Evolutionary conservation across 2,888 invertebrate genomes (phyloP), one percentile per base, ranked within the genome.

Genomic region (Tetheella fluctuosa): DNA sequence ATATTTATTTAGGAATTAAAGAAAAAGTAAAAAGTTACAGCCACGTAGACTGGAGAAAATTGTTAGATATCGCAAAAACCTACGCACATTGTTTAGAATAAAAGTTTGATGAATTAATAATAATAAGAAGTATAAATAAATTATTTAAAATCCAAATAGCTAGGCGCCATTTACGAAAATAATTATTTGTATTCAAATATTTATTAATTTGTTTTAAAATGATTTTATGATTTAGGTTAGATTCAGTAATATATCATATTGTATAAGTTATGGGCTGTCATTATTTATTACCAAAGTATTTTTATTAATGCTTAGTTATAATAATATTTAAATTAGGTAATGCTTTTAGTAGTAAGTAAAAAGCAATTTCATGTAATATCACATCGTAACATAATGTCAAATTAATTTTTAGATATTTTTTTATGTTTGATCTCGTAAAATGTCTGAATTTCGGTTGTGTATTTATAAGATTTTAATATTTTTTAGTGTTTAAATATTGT

Each of bases 301-400:
- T 7, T n/a, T 42, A 17, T 7, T 42, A 42, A n/a, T 42, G 17
- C 17, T 42, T 42, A n/a, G 17, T 42, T 42, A 42, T 17, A 15
- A 7, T 42, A 23, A 20, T 23, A 23, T 54, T 54, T 55, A 52
- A 54, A 60, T 54, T 64, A 42, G 54, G 23, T 64, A 65, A 63
- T 63, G 48, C 48, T 68, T 67, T 64, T 64, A 64, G 61, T 63
- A 57, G 28, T 63, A 76, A 73, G 60, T 65, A 63, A 77, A 71
- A 83, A 85, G 81, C 84, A 85, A 85, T 48, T 84, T 78, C 53
- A 68, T 60, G 63, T 59, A 70, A 80, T 81, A 91, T 91, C 90
- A 89, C 74, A 73, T 72, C 73, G 85, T 81, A 85, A 89, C 75
- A 70, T 64, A 65, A 79, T 71, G 90, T 91, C 91, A 91, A 91